Percentiles rank a stretch among this genome's conserved stretches.
Conservation (phyloP, 1,140 invertebrate species). For the Tetraneura akinire region DNA sequence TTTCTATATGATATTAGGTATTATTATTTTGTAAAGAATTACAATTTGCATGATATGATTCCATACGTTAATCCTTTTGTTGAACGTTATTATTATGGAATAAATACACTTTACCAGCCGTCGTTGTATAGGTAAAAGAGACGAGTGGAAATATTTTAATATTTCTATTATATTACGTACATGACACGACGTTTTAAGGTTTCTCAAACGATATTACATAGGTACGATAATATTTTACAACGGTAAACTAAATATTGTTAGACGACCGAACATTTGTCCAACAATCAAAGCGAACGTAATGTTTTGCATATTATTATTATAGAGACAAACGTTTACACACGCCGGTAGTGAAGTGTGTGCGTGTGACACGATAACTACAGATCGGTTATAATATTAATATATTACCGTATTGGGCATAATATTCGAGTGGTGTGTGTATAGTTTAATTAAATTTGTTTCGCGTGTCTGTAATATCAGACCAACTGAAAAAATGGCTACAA, state of each 20-base stretch:
- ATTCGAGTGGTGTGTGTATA: no score
- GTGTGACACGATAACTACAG: slow-evolving; percentile 13
- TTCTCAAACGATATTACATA: neutral
- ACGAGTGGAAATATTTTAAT: no score
- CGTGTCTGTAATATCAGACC: no score
- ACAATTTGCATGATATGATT: neutral
- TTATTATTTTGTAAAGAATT: neutral
- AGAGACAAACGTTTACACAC: slow-evolving; percentile 3
- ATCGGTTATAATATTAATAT: no score
- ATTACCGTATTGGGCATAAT: no score
- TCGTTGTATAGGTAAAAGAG: no score
- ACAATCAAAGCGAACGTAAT: slow-evolving; percentile 19
- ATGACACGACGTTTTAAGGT: slow-evolving; percentile 2
- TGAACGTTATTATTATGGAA: no score
- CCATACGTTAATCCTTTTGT: neutral
- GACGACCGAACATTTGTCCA: neutral
- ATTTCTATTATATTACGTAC: no score
- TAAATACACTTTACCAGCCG: no score
- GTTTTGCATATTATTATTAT: slow-evolving; percentile 5
- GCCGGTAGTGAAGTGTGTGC: neutral
- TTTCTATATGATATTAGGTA: neutral
- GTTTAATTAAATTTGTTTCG: neutral
- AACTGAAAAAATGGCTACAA: no score
- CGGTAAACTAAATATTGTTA: neutral
- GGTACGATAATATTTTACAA: no score